Evolutionary conservation across 2,113 vertebrate species (phyloP), one percentile per base, ranked within the genome.

Genomic region (Ammospiza caudacuta): DNA sequence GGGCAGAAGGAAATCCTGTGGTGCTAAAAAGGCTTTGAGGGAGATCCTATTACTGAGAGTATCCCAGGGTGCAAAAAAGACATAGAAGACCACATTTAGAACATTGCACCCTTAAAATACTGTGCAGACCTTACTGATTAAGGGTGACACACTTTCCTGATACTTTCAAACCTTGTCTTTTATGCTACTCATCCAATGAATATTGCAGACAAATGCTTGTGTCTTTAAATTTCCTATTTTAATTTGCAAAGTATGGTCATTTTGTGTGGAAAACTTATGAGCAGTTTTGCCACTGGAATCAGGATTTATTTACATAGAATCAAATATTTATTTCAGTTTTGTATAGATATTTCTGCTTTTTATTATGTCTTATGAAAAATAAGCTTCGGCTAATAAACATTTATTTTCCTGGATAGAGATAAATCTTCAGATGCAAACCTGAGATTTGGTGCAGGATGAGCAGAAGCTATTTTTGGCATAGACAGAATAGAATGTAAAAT

Each of bases 21-120:
- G 73, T 83, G 89, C 47, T 84, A 91, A 83, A 96, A 95, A 94
- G 46, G 11, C 73, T 94, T 97, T 91, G 86, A 92, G 85, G 78
- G 84, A 92, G 55, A 84, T 87, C 24, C 18, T 73, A 16, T 35
- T 89, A 87, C 73, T 79, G 86, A 57, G 43, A 78, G 22, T 28
- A 94, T 83, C 70, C 61, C 19, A 90, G 35, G 6, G 12, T 81
- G 43, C 11, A 92, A 76, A 95, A 97, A 61, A 61, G 61, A 73
- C 44, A 83, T 28, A 57, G 39, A 33, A 75, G 39, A 75, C 41
- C 55, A 66, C 9, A 64, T 67, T 91, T 78, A 90, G n/a, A 80
- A 73, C n/a, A 94, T 41, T 70, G 2, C 17, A 82, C 4, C 19
- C 83, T 51, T 83, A 90, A 70, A 68, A 44, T 61, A 87, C 8